Evolutionary conservation across 2,113 vertebrate genomes (phyloP), one percentile per base, ranked within the genome.

Genomic region (Scalopus aquaticus): DNA sequence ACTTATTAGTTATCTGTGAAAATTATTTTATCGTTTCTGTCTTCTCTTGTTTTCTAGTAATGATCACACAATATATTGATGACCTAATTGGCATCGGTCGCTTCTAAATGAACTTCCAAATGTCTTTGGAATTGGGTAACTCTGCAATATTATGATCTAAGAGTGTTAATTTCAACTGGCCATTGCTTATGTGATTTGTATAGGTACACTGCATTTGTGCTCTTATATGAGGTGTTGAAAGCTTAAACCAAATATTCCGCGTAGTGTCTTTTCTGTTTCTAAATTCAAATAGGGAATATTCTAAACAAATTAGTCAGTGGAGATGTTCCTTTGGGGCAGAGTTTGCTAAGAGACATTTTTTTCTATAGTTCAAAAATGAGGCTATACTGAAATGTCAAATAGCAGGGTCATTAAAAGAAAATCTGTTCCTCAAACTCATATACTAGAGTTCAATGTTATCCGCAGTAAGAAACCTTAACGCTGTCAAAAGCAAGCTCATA

Each of bases 371-470:
- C 81, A 15, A 32, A 95, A 79, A 58, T 79, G 32, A 42, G n/a
- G 3, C 24, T 92, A 51, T 35, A 51, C 58, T 73, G 13, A 95
- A 92, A 86, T 70, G 42, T 62, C 28, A 62, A 95, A 88, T 2
- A 94, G 37, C 6, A 70, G 12, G 30, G 35, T 81, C 28, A 62
- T 69, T 93, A 73, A 69, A 91, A 64, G 85, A 64, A 96, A 95
- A 85, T 44, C 37, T 88, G 28, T 26, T 54, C 17, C 58, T 86
- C 26, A 73, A 9, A 77, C 84, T 95, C 73, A 90, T 12, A 44
- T 20, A 81, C 32, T 11, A 44, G 13, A 1, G 3, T 62, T 83
- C n/a, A 85, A 84, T n/a, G 20, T n/a, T 10, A 60, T 5, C 22
- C 28, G 51, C 0, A 49, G 22, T 19, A 86, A 79, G 39, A 88